These are phyloP conservation scores for Cartodere bifasciata DNA, from an alignment of 2,888 invertebrate genomes.

Conservation along the genomic window DNA sequence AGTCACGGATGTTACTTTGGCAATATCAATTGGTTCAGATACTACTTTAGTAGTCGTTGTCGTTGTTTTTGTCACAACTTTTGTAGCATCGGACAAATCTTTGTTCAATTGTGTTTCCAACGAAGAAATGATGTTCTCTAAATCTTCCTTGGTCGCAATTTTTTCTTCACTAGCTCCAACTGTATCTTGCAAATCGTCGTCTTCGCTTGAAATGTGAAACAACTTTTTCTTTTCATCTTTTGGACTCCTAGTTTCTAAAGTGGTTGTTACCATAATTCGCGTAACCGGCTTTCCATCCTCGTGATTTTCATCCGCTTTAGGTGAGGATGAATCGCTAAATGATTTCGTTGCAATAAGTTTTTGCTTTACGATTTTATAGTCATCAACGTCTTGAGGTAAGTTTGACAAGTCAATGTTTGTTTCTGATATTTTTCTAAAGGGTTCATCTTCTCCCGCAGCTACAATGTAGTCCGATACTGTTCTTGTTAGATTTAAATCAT, in stretches of 20 bases:
- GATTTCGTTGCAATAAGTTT: constrained; percentile 9
- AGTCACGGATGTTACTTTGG: constrained; percentile 20
- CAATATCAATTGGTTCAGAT: no score
- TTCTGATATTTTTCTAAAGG: constrained; percentile 19
- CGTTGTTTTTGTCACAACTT: constrained; percentile 13
- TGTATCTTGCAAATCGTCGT: constrained; percentile 6
- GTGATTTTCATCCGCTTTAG: no score
- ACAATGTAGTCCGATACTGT: constrained; percentile 19
- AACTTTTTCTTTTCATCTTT: no score
- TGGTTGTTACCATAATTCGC: no score
- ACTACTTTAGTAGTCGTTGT: constrained; percentile 11
- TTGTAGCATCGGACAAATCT: constrained; percentile 14
- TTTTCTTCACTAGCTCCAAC: constrained; percentile 8
- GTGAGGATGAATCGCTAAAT: no score
- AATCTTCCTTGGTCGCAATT: constrained; percentile 6
- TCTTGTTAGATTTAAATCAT: constrained; percentile 15
- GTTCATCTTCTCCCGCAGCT: constrained; percentile 10
- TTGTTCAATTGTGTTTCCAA: no score
- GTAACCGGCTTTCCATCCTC: no score
- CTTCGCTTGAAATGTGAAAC: no score
- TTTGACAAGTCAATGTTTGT: constrained; percentile 23
- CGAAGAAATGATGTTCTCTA: no score
- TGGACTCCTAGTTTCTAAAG: no score
- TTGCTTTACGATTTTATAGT: not conserved
- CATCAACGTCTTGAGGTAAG: constrained; percentile 13